A percentile compares a stretch with the other conserved stretches of the same genome.
These are phyloP conservation scores for Synergus umbraculus DNA, from an alignment of 2,888 invertebrate genomes.

Conservation along the genomic window DNA sequence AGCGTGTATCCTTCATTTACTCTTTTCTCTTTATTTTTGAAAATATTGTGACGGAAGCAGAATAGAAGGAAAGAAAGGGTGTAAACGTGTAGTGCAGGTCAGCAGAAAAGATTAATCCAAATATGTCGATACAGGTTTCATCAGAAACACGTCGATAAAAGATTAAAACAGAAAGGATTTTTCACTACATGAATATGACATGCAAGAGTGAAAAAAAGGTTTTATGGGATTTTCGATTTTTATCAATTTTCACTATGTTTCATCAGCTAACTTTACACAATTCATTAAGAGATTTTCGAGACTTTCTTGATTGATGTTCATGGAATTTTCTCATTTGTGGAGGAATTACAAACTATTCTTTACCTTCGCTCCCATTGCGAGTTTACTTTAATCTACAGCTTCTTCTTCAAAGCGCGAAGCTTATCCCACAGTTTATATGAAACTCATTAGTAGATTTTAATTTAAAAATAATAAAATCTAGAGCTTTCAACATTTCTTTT, in stretches of 20 bases:
- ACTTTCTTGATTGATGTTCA: not conserved
- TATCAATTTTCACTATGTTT: not conserved
- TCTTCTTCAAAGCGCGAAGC: no score
- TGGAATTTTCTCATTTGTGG: not conserved
- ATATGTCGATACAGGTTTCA: slow-evolving; percentile 1
- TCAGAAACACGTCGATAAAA: not conserved
- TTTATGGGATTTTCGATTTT: not conserved
- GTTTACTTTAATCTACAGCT: not conserved
- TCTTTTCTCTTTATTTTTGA: not conserved
- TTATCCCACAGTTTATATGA: no score
- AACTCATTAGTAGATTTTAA: no score
- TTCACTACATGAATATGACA: not conserved
- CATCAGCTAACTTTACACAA: not conserved
- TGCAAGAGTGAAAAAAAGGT: not conserved
- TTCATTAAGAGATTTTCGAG: not conserved
- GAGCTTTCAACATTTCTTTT: no score
- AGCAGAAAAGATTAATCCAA: not conserved
- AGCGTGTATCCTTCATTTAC: not conserved
- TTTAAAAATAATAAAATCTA: no score
- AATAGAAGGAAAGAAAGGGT: not conserved
- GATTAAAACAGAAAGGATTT: not conserved
- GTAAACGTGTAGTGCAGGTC: not conserved
- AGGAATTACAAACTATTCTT: not conserved
- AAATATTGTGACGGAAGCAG: not conserved
- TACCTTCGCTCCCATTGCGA: not conserved